Evolutionary conservation across 2,888 invertebrate species (phyloP).

Genomic region (Megalurothrips usitatus): DNA sequence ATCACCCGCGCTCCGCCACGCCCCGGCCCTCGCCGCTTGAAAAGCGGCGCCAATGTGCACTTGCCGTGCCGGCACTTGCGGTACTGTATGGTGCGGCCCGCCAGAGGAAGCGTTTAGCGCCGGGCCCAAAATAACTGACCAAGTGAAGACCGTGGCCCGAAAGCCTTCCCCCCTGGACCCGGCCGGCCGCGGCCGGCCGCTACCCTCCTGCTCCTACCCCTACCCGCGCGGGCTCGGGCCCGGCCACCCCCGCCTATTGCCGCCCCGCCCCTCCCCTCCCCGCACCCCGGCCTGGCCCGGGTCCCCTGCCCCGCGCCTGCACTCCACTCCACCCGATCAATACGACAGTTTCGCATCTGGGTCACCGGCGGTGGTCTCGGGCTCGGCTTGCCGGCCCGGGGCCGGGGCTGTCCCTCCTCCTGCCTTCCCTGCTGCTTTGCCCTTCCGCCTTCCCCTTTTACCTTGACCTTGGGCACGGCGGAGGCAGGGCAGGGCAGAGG

Average conservation of each 20-base stretch:
- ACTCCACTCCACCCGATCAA: neutral
- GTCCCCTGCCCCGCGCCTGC: neutral
- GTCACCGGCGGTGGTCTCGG: conserved; percentile 12
- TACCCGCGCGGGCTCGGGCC: no score
- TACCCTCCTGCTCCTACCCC: no score
- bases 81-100: no score
- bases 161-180: neutral
- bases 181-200: neutral
- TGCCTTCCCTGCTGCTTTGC: neutral
- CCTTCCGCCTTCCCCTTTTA: neutral
- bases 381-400: neutral
- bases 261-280: no score
- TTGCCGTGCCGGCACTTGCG: neutral
- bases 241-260: no score
- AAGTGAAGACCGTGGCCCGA: no score
- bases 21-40: conserved; percentile 2
- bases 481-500: neutral
- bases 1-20: neutral
- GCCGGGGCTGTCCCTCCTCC: neutral
- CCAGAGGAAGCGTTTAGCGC: no score
- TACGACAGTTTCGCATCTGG: conserved; percentile 26
- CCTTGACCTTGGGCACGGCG: conserved; percentile 16
- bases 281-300: no score
- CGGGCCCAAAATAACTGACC: no score
- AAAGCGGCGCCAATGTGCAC: no score